phyloP scores from a whole-genome alignment of 1,140 invertebrate species.

The Heliconius nattereri region DNA sequence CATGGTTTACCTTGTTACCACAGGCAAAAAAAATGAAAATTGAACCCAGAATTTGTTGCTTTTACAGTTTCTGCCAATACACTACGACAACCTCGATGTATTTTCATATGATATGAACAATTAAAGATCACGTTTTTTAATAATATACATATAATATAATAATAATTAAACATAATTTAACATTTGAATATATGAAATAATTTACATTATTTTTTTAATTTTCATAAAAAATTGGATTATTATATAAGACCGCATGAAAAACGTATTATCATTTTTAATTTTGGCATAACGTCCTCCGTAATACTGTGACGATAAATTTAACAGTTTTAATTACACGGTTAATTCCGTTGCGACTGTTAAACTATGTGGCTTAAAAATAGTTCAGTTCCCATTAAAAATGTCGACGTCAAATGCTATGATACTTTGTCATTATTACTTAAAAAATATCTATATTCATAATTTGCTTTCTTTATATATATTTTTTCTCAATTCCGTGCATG shows the following conservation, averaged over 20 bases:
- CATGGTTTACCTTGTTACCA: too few species aligned
- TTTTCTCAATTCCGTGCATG: background rate
- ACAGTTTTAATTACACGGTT: constrained; percentile 32
- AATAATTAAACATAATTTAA: too few species aligned
- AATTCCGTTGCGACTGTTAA: constrained; percentile 23
- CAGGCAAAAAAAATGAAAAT: too few species aligned
- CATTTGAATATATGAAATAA: too few species aligned
- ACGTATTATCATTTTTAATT: constrained; percentile 18
- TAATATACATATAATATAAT: too few species aligned
- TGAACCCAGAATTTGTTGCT: too few species aligned
- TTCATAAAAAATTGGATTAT: background rate
- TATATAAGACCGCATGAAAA: background rate
- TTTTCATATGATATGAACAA: too few species aligned
- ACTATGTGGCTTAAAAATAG: constrained; percentile 26
- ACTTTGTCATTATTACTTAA: constrained; percentile 9
- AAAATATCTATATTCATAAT: background rate
- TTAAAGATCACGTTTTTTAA: too few species aligned
- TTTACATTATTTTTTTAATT: too few species aligned
- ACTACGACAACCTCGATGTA: too few species aligned
- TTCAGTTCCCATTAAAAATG: constrained; percentile 32
- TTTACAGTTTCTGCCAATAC: too few species aligned
- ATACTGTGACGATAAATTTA: constrained; percentile 32
- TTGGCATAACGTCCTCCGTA: constrained; percentile 14
- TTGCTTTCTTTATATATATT: background rate
- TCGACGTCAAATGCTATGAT: constrained; percentile 18